Conservation (phyloP, 2,888 invertebrate species). For the Macrostomum cliftonense region DNA sequence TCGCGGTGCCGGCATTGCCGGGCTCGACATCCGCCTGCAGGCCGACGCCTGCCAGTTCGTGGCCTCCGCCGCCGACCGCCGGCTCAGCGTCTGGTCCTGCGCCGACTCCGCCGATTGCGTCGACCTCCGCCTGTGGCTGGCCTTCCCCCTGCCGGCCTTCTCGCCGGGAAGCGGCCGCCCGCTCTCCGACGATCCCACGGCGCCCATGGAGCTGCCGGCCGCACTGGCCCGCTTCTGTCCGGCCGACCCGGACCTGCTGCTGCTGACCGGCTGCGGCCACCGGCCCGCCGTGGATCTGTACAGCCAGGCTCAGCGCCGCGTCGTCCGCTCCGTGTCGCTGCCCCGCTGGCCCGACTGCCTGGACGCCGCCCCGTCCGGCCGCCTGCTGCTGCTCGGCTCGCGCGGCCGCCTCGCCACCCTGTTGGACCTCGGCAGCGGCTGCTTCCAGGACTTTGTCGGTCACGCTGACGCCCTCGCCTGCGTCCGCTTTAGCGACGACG, state of each 20-base stretch:
- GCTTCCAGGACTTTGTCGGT: constrained; percentile 34
- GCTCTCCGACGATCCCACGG: background rate
- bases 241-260: constrained; percentile 23
- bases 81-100: constrained; percentile 35
- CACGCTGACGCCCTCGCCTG: constrained; percentile 26
- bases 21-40: constrained; percentile 23
- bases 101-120: constrained; percentile 34
- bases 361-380: constrained; percentile 22
- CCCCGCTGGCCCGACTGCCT: constrained; percentile 30
- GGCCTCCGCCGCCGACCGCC: constrained; percentile 30
- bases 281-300: constrained; percentile 30
- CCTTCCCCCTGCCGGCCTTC: constrained; percentile 34
- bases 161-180: background rate
- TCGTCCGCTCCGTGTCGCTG: constrained; percentile 25
- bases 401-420: constrained; percentile 33
- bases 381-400: constrained; percentile 28
- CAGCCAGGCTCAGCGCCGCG: constrained; percentile 28
- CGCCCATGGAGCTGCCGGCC: constrained; percentile 20
- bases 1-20: constrained; percentile 30
- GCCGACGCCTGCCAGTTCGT: constrained; percentile 20
- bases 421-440: constrained; percentile 33
- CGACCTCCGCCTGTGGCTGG: constrained; percentile 36
- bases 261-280: constrained; percentile 34
- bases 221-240: constrained; percentile 29
- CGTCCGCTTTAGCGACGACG: constrained; percentile 18